Conservation (phyloP, 2,888 invertebrate genomes). For the Lochmaea capreae region DNA sequence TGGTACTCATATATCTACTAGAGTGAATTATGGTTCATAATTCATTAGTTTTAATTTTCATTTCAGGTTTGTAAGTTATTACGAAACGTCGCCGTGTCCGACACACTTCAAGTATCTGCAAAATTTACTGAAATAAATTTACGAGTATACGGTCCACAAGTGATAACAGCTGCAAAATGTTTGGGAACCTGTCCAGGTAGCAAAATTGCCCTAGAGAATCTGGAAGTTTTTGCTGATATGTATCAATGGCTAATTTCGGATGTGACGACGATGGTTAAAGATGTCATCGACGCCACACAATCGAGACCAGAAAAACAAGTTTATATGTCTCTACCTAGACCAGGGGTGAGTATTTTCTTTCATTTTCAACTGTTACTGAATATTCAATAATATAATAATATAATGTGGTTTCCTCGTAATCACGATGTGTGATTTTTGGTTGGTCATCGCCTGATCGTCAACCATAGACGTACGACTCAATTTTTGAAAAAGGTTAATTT, state of each 20-base stretch:
- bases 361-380: too few species aligned
- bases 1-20: too few species aligned
- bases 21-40: too few species aligned
- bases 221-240: constrained; percentile 95
- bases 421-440: too few species aligned
- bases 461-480: too few species aligned
- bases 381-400: too few species aligned
- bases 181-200: constrained; percentile 91
- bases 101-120: constrained; percentile 94
- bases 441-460: too few species aligned
- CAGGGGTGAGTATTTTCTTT: constrained; percentile 77
- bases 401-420: too few species aligned
- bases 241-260: constrained; percentile 95
- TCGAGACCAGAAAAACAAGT: constrained; percentile 78
- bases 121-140: constrained; percentile 97
- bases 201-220: constrained; percentile 96
- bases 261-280: constrained; percentile 89
- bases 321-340: constrained; percentile 94
- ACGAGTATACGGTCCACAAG: constrained; percentile 94
- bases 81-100: constrained; percentile 94
- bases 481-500: too few species aligned
- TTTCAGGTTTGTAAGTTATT: constrained; percentile 92
- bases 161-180: constrained; percentile 91
- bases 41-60: not conserved
- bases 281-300: constrained; percentile 85